Evolutionary conservation across 2,113 vertebrate species (phyloP), one percentile per base, ranked within the genome.

Genomic region (Pangasianodon gigas): DNA sequence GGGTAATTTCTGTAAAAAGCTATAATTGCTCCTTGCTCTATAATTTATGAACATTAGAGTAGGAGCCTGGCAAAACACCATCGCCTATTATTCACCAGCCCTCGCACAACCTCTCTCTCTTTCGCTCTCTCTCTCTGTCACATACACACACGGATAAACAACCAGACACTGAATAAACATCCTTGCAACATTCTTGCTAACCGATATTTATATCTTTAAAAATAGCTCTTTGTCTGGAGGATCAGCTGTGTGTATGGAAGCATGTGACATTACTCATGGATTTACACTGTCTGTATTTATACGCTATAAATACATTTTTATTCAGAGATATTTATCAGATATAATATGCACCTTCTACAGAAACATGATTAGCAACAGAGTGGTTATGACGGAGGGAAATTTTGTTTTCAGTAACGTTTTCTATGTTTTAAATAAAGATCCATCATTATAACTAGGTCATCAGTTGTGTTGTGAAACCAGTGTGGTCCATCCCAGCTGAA

Each of bases 1-100:
- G 92, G 93, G 93, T 96, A 94, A 95, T 96, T 95, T 95, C 94
- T 94, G 92, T 94, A 96, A 96, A 90, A 95, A 95, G 94, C 94
- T 91, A 90, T 96, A 96, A 96, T 96, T 95, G 95, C 94, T 94
- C 93, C 93, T 93, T 91, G 90, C 94, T 96, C 92, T 93, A 95
- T 96, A 95, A 96, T 95, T 95, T 94, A 96, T 95, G 95, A 95
- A 94, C 91, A 92, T 92, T 93, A 92, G 92, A 77, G 90, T 91
- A 92, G 58, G 11, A 91, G 90, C 90, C 93, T 95, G 95, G 95
- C 95, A 94, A 90, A 93, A 91, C 88, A 95, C 93, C 94, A 95
- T 93, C 91, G 62, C 91, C 94, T 92, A 95, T 95, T 95, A 94
- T 94, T 96, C 93, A 95, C 90, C 92, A 91, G 92, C 90, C 60